Base-by-base conservation (phyloP, 2,888 invertebrate genomes). In the Bibio marci region DNA sequence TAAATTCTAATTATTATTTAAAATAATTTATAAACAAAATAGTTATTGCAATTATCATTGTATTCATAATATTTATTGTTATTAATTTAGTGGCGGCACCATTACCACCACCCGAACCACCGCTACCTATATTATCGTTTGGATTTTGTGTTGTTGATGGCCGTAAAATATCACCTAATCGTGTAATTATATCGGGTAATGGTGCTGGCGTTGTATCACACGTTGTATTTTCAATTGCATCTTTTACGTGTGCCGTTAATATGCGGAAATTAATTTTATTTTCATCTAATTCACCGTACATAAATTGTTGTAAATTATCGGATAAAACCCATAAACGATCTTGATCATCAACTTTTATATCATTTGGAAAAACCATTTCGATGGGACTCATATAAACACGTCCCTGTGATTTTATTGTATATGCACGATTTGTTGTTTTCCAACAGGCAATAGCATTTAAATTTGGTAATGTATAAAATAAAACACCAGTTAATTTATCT, bases 401-500 rank as follows among this genome's bases (percentile, higher is more conserved):
- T 4, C 76, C 80, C 52, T 81, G 80, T 8, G 77, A 74, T 45
- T 73, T 71, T 59, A 74, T 72, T 5, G 66, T 69, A 50, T 80
- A 81, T 1, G 67, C 67, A 33, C 69, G 69, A 47, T 73, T 76
- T 0, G 74, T 71, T 0, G 79, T 77, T 48, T 70, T 73, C 82
- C 82, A 83, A 50, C 82, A 83, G 1, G 76, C 80, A 0, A 83
- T 73, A 1, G 80, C 78, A 51, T 82, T 80, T 14, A 79, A 54
- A 51, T 82, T 80, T 1, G 80, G 71, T 39, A 82, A 55, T 1
- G 80, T 72, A 53, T 82, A 83, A 55, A 82, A 80, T 0, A 83
- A 56, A 1, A 82, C 76, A 1, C 76, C 78, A 0, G 77, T 74
- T 44, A 71, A 68, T 17, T 71, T 71, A 45, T 82, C 80, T 2